Conservation (phyloP, 2,113 vertebrate species). For the Catharus minimus region DNA sequence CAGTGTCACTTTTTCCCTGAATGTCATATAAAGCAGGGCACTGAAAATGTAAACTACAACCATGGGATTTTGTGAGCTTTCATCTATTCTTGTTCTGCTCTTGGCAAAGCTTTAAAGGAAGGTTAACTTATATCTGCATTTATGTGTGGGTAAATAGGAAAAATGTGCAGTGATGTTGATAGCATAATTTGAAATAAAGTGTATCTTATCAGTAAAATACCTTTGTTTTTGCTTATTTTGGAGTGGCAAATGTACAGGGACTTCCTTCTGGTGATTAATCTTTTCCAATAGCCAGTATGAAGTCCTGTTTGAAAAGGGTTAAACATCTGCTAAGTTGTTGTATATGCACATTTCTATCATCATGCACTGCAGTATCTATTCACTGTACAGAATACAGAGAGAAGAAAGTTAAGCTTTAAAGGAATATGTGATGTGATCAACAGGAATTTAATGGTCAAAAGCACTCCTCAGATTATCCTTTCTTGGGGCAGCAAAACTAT, state of each 20-base stretch:
- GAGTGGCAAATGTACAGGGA: neutral
- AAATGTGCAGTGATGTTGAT: slow-evolving; percentile 12
- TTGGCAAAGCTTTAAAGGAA: slow-evolving; percentile 48
- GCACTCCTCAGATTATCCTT: neutral
- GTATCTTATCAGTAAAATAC: neutral
- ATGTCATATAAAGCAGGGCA: slow-evolving; percentile 29
- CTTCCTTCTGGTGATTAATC: neutral
- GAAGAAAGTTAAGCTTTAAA: neutral
- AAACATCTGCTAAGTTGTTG: neutral
- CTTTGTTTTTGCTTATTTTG: neutral
- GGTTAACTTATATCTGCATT: neutral
- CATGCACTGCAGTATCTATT: neutral
- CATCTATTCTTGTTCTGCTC: slow-evolving; percentile 18
- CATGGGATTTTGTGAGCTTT: slow-evolving; percentile 10
- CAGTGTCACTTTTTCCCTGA: slow-evolving; percentile 12
- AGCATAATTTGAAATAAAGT: neutral
- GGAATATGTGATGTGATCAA: neutral
- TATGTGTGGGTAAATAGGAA: slow-evolving; percentile 27
- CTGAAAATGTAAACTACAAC: slow-evolving; percentile 4
- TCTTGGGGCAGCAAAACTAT: neutral
- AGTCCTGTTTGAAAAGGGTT: neutral
- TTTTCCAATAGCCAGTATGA: neutral
- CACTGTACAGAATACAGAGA: neutral
- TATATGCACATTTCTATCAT: neutral
- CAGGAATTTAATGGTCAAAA: neutral